These are phyloP conservation scores for Cottus gobio DNA, from an alignment of 2,113 vertebrate species.

Conservation along the genomic window DNA sequence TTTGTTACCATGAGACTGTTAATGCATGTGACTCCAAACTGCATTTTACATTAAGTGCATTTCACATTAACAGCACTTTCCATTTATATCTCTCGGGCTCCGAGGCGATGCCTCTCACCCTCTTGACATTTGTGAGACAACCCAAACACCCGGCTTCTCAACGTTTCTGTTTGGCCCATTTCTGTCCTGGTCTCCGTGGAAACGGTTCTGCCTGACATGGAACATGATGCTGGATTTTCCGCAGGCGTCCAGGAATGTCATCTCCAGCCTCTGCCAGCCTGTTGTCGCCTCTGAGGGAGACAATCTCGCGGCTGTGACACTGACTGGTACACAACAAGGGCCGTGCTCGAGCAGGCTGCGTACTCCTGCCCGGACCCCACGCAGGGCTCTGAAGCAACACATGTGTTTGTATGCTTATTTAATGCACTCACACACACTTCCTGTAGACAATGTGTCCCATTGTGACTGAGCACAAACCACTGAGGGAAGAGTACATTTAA, in stretches of 20 bases:
- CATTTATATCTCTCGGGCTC: neutral
- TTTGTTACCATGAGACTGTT: conserved; percentile 3
- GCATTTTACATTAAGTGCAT: conserved; percentile 16
- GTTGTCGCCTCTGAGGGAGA: conserved; percentile 40
- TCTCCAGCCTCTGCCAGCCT: conserved; percentile 47
- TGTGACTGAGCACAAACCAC: conserved; percentile 32
- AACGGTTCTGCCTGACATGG: conserved; percentile 37
- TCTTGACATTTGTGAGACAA: conserved; percentile 46
- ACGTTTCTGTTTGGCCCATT: conserved; percentile 47
- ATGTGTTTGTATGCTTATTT: conserved; percentile 18
- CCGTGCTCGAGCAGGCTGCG: conserved; percentile 23
- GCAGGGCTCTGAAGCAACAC: neutral
- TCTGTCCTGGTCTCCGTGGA: conserved; percentile 48
- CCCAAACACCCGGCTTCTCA: conserved; percentile 2
- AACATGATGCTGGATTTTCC: conserved; percentile 67
- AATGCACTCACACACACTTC: conserved; percentile 10
- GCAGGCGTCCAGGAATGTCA: conserved; percentile 54
- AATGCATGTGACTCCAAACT: neutral
- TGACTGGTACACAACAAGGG: conserved; percentile 44
- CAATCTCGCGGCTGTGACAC: conserved; percentile 51
- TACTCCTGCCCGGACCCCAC: neutral
- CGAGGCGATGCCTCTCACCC: neutral
- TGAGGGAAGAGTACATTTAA: conserved; percentile 9
- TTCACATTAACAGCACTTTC: conserved; percentile 25
- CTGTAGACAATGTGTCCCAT: conserved; percentile 11